Percentiles rank a stretch among this genome's conserved stretches.
These are phyloP conservation scores for Peucedramus taeniatus DNA, from an alignment of 2,113 vertebrate genomes.

Conservation along the genomic window DNA sequence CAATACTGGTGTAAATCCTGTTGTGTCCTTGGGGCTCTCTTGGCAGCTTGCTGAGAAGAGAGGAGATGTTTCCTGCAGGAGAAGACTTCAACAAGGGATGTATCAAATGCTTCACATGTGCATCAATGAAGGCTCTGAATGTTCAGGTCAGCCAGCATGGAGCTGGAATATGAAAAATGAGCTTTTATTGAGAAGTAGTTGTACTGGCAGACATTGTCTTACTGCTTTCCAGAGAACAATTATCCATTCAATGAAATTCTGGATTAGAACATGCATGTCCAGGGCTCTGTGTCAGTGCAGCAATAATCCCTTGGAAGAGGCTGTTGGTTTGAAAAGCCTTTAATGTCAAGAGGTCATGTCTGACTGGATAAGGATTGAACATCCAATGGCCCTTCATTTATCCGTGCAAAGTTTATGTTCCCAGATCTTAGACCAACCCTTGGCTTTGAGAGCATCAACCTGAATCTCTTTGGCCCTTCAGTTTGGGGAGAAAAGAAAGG, in stretches of 20 bases:
- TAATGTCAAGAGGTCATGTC: not conserved
- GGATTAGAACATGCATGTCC: not conserved
- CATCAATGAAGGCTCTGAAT: not conserved
- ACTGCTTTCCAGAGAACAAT: not conserved
- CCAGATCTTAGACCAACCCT: not conserved
- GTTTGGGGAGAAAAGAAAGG: not conserved
- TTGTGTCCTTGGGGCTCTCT: not conserved
- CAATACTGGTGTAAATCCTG: not conserved
- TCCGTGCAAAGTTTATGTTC: not conserved
- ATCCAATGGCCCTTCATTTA: not conserved
- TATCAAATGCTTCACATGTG: not conserved
- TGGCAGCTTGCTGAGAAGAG: not conserved
- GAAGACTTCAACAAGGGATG: not conserved
- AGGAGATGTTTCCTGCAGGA: not conserved
- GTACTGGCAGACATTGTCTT: not conserved
- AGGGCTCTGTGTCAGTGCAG: not conserved
- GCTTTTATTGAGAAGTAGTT: not conserved
- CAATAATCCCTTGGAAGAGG: not conserved
- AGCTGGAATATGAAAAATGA: not conserved
- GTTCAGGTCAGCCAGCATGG: fast-evolving
- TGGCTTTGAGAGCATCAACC: not conserved
- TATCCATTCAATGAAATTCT: not conserved
- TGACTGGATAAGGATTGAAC: not conserved
- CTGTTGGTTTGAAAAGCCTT: not conserved
- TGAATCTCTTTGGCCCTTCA: not conserved